Base-by-base conservation (phyloP, 2,888 invertebrate genomes). In the Drosophila aldrichi region DNA sequence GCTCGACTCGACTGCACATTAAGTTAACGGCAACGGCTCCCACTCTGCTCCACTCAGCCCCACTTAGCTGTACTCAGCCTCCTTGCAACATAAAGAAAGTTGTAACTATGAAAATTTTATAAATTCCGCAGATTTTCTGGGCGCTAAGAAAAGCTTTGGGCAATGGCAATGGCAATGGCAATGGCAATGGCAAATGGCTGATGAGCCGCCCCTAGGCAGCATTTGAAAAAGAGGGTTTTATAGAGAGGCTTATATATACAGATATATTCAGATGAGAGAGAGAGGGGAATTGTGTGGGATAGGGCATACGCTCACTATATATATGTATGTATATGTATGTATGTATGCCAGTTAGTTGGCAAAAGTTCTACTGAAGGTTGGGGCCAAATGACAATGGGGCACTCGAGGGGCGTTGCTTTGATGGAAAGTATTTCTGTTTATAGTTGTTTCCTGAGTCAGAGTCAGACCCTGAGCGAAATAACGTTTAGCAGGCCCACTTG, bases 91-190 rank as follows among this genome's bases (percentile, higher is more conserved):
- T 81, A 89, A 89, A 87, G 89, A 90, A 88, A 88, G 89, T 88
- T 89, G 89, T 88, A 88, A 89, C 90, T 90, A 89, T 89, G 90
- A 90, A 89, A 90, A 89, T 90, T 90, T 89, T 90, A 90, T 89
- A 89, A 89, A 89, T 89, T 89, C 87, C 87, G 74, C 79, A 90
- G 90, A 88, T 86, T 88, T 89, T 87, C 77, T 81, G 89, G 49
- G 80, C 79, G 81, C 89, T 83, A 89, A 88, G 86, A 88, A 86
- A 79, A 68, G 79, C 79, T 78, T 32, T 38, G 63, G 74, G 85
- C 71, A 60, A 63, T 49, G 56, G 61, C 69, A 66, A 63, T 56
- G 70, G 68, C 63, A 55, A 74, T 59, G 63, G 64, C 43, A 63
- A 52, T 69, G 29, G 29, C 29, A 29, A 29, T 29, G 79, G 55